phyloP scores from a whole-genome alignment of 2,888 invertebrate genomes.

The Ptychoptera contaminata region DNA sequence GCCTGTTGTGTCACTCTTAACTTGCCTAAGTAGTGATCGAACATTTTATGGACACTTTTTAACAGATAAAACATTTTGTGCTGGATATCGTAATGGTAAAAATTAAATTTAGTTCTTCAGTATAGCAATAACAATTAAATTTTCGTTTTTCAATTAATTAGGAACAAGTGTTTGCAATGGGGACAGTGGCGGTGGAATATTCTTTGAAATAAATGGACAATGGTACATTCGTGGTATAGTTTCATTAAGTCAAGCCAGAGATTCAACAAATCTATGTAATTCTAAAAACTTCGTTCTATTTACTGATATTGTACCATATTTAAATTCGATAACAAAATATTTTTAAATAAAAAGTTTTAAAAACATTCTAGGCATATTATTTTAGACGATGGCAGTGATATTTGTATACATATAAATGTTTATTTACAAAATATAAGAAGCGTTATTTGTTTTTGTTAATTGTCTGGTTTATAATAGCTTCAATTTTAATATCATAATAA shows the following conservation, averaged over 20 bases:
- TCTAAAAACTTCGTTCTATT: slow-evolving; percentile 31
- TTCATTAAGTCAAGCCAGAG: slow-evolving; percentile 10
- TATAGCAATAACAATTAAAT: no score
- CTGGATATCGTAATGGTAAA: slow-evolving; percentile 11
- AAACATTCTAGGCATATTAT: no score
- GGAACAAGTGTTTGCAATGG: slow-evolving; percentile 35
- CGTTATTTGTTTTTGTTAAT: no score
- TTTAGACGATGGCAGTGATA: no score
- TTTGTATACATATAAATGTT: no score
- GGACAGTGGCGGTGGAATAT: slow-evolving; percentile 36
- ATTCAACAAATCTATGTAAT: slow-evolving; percentile 27
- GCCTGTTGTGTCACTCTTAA: slow-evolving; percentile 21
- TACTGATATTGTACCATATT: slow-evolving; percentile 28
- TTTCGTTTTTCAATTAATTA: no score
- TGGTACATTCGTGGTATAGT: slow-evolving; percentile 12
- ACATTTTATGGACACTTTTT: slow-evolving; percentile 9
- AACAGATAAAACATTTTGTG: slow-evolving; percentile 10
- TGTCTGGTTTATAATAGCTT: no score
- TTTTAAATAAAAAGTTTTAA: no score
- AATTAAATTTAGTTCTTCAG: no score
- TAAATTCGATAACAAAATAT: slow-evolving; percentile 18
- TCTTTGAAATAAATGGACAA: slow-evolving; percentile 15
- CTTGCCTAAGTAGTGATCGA: slow-evolving; percentile 16
- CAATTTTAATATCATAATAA: no score
- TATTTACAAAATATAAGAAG: no score